These are phyloP conservation scores for Pseudococcus viburni DNA, from an alignment of 2,888 invertebrate genomes.

Conservation along the genomic window DNA sequence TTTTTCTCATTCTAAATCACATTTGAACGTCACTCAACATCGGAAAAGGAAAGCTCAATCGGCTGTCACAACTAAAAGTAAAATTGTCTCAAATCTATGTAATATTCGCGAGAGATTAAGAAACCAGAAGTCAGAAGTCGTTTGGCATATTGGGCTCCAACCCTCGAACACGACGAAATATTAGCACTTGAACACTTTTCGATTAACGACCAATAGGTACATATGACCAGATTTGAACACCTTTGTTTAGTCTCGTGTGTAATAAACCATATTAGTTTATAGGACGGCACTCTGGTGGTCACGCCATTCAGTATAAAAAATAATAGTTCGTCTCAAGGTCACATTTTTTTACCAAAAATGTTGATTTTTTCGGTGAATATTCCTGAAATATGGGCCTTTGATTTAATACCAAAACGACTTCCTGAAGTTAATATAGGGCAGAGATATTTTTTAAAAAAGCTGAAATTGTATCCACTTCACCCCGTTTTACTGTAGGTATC, in stretches of 20 bases:
- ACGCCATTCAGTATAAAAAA: constrained; percentile 24
- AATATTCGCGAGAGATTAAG: background rate
- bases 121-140: background rate
- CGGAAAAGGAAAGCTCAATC: constrained; percentile 10
- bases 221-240: background rate
- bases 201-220: background rate
- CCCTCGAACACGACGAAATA: background rate
- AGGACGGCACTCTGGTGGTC: constrained; percentile 41
- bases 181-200: background rate
- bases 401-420: too few relatives aligned
- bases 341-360: too few relatives aligned
- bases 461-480: too few relatives aligned
- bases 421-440: too few relatives aligned
- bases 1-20: background rate
- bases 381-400: too few relatives aligned
- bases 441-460: too few relatives aligned
- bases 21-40: background rate
- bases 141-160: background rate
- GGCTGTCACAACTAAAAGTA: constrained; percentile 12
- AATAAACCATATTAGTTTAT: constrained; percentile 38
- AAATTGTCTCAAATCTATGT: background rate
- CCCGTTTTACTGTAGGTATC: too few relatives aligned
- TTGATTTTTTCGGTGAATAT: too few relatives aligned
- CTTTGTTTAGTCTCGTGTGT: constrained; percentile 34
- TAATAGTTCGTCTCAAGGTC: too few relatives aligned